Evolutionary conservation across 2,113 vertebrate genomes (phyloP).

Genomic region (Micronycteris hirsuta): DNA sequence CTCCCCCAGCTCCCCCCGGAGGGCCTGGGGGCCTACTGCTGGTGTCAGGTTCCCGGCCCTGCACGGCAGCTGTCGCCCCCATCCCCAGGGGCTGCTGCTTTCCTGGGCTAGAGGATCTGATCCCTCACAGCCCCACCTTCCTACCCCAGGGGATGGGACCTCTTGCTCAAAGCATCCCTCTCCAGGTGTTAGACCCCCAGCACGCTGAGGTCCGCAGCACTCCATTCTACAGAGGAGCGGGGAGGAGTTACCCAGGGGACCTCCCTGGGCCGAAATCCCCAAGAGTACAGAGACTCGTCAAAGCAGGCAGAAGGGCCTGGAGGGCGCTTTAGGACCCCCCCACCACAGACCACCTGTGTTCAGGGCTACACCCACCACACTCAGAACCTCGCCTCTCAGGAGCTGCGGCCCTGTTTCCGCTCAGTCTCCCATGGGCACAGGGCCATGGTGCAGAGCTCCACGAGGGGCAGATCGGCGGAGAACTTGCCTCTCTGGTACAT

Average conservation of each 20-base stretch:
- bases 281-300: neutral
- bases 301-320: neutral
- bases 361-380: neutral
- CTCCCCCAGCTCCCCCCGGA: neutral
- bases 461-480: neutral
- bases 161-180: neutral
- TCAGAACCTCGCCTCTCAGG: neutral
- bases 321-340: neutral
- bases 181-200: neutral
- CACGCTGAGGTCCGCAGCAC: neutral
- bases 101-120: slow-evolving; percentile 35
- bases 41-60: slow-evolving; percentile 59
- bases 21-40: slow-evolving; percentile 1
- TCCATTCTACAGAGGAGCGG: neutral
- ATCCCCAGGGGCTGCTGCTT: slow-evolving; percentile 45
- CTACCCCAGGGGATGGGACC: neutral
- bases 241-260: neutral
- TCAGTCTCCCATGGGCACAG: neutral
- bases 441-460: neutral
- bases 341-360: neutral
- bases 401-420: neutral
- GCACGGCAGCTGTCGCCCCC: slow-evolving; percentile 64
- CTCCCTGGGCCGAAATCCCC: neutral
- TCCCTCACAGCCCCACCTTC: slow-evolving; percentile 4
- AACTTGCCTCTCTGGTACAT: neutral